These are phyloP conservation scores for Dryocosmus kuriphilus DNA, from an alignment of 2,888 invertebrate genomes.

Conservation along the genomic window DNA sequence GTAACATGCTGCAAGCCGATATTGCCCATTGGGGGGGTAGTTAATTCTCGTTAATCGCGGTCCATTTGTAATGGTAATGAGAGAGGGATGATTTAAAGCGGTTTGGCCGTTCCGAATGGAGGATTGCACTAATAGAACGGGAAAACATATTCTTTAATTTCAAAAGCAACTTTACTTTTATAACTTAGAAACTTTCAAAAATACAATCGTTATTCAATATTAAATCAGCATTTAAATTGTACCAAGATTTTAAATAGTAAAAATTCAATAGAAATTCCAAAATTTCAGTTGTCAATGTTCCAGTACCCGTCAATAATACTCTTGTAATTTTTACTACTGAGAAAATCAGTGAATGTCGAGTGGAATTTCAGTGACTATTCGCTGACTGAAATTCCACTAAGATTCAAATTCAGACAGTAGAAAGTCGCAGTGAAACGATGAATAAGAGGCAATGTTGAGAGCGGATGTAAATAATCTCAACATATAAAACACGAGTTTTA, in stretches of 20 bases:
- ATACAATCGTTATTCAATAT: too few relatives aligned
- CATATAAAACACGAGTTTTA: background rate
- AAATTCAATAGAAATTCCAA: too few relatives aligned
- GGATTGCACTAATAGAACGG: background rate
- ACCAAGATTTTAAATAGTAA: too few relatives aligned
- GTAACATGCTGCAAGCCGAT: conserved; percentile 46
- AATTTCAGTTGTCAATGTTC: too few relatives aligned
- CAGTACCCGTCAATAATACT: too few relatives aligned
- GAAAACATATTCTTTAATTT: conserved; percentile 15
- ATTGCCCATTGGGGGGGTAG: conserved; percentile 63
- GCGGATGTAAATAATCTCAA: background rate
- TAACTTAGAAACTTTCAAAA: too few relatives aligned
- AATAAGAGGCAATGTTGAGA: background rate
- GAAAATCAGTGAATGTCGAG: background rate
- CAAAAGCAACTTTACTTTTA: background rate
- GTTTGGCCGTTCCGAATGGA: conserved; percentile 5
- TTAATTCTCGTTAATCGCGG: conserved; percentile 67
- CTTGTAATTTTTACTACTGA: too few relatives aligned
- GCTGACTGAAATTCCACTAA: background rate
- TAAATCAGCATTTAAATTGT: too few relatives aligned
- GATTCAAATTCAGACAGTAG: background rate
- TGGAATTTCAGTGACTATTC: background rate
- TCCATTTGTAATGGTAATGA: conserved; percentile 65
- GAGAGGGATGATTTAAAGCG: conserved; percentile 58
- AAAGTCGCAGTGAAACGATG: background rate